Evolutionary conservation across 2,888 invertebrate species (phyloP), one percentile per base, ranked within the genome.

Genomic region (Mamestra brassicae): DNA sequence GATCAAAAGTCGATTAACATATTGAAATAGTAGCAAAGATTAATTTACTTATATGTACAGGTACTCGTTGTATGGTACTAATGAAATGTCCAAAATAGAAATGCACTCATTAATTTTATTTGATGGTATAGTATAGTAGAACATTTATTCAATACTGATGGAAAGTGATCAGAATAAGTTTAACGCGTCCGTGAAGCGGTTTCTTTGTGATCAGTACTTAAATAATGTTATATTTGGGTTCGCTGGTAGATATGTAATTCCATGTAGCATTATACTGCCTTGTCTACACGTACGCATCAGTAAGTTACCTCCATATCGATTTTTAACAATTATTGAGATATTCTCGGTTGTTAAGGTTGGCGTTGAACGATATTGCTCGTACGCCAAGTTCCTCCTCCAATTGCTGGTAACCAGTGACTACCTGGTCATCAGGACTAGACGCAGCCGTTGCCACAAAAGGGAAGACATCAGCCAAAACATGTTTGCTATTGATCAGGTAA

Each of bases 331-430:
- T 42, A 58, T 65, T 36, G 36, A 45, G 17, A 60, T 45, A 17
- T 54, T 42, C 26, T 75, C 74, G 45, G 45, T 74, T 75, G n/a
- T 55, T 38, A 75, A 74, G 61, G 66, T 65, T 42, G 50, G 15
- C 26, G n/a, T 50, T 34, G 47, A 60, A 47, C 47, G n/a, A 1
- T 55, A 2, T 67, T 26, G 10, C 61, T 68, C 42, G 42, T 15
- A 52, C 36, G 11, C 11, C 42, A 55, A 62, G 36, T 50, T n/a
- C 58, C 13, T 54, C 17, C 11, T 52, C 57, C 10, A 6, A 26
- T 63, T 76, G n/a, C 26, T 75, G 62, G 26, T 50, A n/a, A 13
- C 62, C 47, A 54, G 54, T 26, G 11, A 15, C 15, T 45, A 3
- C 73, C 73, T 52, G 26, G 60, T 34, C n/a, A 47, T 38, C 60